Evolutionary conservation across 2,797 vertebrate genomes (phyloP), one percentile per base, ranked within the genome.

Genomic region (Microctenopoma lineatum): DNA sequence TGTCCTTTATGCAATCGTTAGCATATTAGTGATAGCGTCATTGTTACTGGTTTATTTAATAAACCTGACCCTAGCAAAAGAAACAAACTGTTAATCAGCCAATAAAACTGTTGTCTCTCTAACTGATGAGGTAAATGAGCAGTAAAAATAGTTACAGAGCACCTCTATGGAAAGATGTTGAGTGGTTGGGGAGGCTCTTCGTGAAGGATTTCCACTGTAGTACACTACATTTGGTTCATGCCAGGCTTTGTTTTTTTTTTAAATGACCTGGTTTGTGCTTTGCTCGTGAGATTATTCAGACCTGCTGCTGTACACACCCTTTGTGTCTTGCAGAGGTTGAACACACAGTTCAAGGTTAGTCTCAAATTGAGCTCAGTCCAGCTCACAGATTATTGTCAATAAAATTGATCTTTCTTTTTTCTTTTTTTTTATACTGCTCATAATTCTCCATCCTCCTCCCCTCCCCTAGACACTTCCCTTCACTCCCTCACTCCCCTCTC

Each of bases 381-480:
- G 80, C 84, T 87, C 81, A 76, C 78, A 89, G 84, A 92, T 91
- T 81, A 90, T 85, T 86, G 90, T 92, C 90, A 90, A 91, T 91
- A 91, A 86, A 89, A 89, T 91, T 73, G 81, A 92, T 89, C 79
- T 76, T 58, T 76, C 69, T 75, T 70, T 66, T 84, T 56, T 62
- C 70, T 29, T 32, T 46, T 60, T 45, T 26, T 18, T 29, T 18
- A 60, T 69, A 64, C 70, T 54, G 56, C 68, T 83, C 77, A 64
- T 79, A 83, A 87, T 77, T 89, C 80, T 59, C 50, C 63, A 38
- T 66, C 45, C 27, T 64, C 53, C 58, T 50, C 66, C 36, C 61
- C 65, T 72, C 63, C 58, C 63, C 63, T 53, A 42, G 72, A 75
- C 74, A 68, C 81, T 82, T 73, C 70, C 66, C 66, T 60, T 84